These are phyloP conservation scores for Caranx melampygus DNA, from an alignment of 2,113 vertebrate species.

Conservation along the genomic window DNA sequence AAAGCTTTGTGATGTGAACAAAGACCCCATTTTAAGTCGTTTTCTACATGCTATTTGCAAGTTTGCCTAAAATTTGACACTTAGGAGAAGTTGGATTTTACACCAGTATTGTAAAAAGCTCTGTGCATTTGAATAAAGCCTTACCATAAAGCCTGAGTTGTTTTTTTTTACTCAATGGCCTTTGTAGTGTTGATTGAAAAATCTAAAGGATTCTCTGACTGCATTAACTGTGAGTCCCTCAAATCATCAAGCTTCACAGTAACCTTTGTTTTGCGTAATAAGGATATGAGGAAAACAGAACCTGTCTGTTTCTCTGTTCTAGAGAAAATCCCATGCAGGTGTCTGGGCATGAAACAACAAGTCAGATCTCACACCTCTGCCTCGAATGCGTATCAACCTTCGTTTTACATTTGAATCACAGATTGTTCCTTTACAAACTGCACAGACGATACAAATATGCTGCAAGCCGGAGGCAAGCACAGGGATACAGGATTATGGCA, in stretches of 20 bases:
- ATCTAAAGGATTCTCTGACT: background rate
- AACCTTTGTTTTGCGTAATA: background rate
- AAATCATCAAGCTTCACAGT: background rate
- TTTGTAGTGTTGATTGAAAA: background rate
- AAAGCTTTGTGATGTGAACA: background rate
- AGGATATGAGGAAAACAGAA: background rate
- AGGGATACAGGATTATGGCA: background rate
- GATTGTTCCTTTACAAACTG: background rate
- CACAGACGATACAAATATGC: conserved; percentile 1
- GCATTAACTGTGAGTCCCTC: background rate
- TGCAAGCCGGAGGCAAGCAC: background rate
- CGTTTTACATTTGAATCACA: background rate
- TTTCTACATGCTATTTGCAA: background rate
- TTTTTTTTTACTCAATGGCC: background rate
- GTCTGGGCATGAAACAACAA: background rate
- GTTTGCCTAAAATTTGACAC: background rate
- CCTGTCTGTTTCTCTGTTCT: too few species aligned
- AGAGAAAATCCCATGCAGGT: background rate
- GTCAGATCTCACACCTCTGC: background rate
- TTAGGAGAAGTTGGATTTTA: background rate
- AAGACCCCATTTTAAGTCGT: background rate
- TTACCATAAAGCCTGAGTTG: conserved; percentile 11
- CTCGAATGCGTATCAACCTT: too few species aligned
- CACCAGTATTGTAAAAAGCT: background rate
- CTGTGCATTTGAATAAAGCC: background rate